These are phyloP conservation scores for Montipora cactus DNA, from an alignment of 64 coral and sea anemone genomes.

Conservation along the genomic window DNA sequence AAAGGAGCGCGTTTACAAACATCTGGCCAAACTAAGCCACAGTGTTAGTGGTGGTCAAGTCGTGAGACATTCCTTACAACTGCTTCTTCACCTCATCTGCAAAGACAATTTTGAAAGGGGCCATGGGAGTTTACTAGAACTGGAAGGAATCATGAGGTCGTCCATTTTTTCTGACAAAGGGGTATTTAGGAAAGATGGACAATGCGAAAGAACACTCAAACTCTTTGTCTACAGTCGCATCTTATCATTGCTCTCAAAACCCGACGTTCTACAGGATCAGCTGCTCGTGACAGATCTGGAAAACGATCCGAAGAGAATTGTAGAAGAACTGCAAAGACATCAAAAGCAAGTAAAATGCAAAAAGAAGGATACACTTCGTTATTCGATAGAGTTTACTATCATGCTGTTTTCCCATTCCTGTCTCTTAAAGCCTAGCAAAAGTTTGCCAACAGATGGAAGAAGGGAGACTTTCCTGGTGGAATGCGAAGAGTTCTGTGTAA, in stretches of 20 bases:
- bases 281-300: not conserved
- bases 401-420: not conserved
- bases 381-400: slow-evolving; percentile 4
- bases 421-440: not conserved
- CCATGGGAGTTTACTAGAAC: not conserved
- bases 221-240: slow-evolving; percentile 28
- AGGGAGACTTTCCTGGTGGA: not conserved
- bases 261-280: not conserved
- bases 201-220: not conserved
- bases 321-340: not conserved
- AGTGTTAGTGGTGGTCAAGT: not conserved
- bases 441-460: not conserved
- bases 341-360: not conserved
- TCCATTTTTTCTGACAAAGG: not conserved
- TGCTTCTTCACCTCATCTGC: slow-evolving; percentile 12
- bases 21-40: not conserved
- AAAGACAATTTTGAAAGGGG: not conserved
- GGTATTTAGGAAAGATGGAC: not conserved
- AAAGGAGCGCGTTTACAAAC: not conserved
- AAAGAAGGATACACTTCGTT: slow-evolving; percentile 18
- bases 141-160: slow-evolving; percentile 13
- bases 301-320: slow-evolving; percentile 9
- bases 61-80: not conserved
- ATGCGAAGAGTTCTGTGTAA: not conserved
- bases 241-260: not conserved